Evolutionary conservation across 2,888 invertebrate species (phyloP).

Genomic region (Synergus gifuensis): DNA sequence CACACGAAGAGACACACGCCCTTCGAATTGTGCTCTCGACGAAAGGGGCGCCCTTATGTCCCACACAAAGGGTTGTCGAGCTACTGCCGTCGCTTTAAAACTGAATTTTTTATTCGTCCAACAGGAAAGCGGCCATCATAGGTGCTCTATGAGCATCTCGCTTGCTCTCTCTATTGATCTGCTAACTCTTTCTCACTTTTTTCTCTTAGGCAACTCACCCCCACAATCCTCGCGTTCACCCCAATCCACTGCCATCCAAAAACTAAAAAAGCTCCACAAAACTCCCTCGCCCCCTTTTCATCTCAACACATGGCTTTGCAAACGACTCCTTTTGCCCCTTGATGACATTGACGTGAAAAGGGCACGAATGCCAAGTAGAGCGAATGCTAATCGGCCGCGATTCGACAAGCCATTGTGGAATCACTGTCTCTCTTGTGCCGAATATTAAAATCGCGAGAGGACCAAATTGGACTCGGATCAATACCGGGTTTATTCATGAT

Average conservation of each 20-base stretch:
- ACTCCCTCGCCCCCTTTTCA: slow-evolving; percentile 41
- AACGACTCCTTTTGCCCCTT: slow-evolving; percentile 52
- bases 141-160: slow-evolving; percentile 50
- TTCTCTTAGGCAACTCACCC: slow-evolving; percentile 53
- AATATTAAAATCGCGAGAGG: slow-evolving; percentile 29
- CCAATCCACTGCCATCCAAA: slow-evolving; percentile 1
- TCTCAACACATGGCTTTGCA: slow-evolving; percentile 51
- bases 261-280: slow-evolving; percentile 19
- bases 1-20: slow-evolving; percentile 77
- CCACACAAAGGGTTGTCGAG: slow-evolving; percentile 71
- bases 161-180: slow-evolving; percentile 47
- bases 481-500: neutral
- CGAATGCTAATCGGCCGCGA: slow-evolving; percentile 61
- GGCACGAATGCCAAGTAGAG: slow-evolving; percentile 55
- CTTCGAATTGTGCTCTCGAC: slow-evolving; percentile 73
- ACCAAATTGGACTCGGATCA: slow-evolving; percentile 25
- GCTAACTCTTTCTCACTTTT: slow-evolving; percentile 54
- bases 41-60: slow-evolving; percentile 70
- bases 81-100: slow-evolving; percentile 53
- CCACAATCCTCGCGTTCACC: slow-evolving; percentile 35
- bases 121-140: slow-evolving; percentile 76
- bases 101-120: slow-evolving; percentile 72
- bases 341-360: slow-evolving; percentile 59
- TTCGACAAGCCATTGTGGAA: slow-evolving; percentile 46
- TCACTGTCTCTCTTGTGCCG: slow-evolving; percentile 15